Percentiles rank a stretch among this genome's conserved stretches.
These are phyloP conservation scores for Harpegnathos saltator DNA, from an alignment of 1,140 invertebrate species.

Conservation along the genomic window DNA sequence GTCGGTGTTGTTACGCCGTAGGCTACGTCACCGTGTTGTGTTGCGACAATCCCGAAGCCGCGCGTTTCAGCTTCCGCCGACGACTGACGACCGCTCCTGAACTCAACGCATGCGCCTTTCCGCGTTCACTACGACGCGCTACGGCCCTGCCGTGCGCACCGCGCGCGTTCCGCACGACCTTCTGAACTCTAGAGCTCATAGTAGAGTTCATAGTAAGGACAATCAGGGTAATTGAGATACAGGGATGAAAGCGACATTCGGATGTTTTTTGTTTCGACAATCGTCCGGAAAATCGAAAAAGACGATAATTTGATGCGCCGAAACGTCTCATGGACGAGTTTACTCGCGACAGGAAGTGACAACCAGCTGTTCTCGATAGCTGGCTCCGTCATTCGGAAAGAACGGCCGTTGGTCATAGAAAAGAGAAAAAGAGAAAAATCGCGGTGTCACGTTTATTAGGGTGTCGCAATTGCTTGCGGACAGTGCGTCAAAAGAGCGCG, in stretches of 20 bases:
- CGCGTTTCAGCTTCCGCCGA: constrained; percentile 70
- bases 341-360: too few relatives aligned
- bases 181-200: not conserved
- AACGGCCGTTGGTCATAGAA: too few relatives aligned
- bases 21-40: constrained; percentile 35
- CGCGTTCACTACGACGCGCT: constrained; percentile 23
- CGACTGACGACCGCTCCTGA: constrained; percentile 70
- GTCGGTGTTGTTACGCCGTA: constrained; percentile 29
- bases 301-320: too few relatives aligned
- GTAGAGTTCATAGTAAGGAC: not conserved
- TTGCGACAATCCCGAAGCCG: constrained; percentile 57
- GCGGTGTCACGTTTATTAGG: too few relatives aligned
- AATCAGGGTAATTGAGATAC: not conserved
- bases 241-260: not conserved
- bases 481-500: not conserved
- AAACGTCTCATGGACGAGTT: too few relatives aligned
- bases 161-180: constrained; percentile 7
- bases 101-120: constrained; percentile 68
- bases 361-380: too few relatives aligned
- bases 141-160: constrained; percentile 60
- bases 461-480: not conserved
- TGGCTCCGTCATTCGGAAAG: too few relatives aligned
- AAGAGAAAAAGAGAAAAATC: too few relatives aligned
- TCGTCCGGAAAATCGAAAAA: not conserved
- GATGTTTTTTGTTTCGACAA: not conserved